phyloP scores from a whole-genome alignment of 2,113 vertebrate species.

The Trogon surrucura region DNA sequence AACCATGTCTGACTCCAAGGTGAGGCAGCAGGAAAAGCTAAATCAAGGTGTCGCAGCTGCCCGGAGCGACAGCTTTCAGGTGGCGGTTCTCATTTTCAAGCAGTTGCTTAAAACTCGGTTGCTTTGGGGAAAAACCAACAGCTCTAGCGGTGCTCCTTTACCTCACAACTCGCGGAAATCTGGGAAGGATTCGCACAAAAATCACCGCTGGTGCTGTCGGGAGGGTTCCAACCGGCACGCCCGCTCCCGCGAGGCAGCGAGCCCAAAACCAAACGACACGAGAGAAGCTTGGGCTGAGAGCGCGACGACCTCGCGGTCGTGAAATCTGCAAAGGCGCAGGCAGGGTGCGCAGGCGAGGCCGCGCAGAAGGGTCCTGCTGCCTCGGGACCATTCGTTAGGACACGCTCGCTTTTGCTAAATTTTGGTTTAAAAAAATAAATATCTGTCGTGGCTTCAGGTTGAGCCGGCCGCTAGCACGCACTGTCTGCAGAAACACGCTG shows the following conservation, averaged over 20 bases:
- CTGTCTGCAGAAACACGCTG: no score
- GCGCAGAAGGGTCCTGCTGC: neutral
- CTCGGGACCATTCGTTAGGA: neutral
- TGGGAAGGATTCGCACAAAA: neutral
- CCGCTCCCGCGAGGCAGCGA: neutral
- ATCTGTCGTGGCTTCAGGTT: no score
- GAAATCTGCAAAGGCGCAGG: neutral
- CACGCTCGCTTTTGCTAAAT: neutral
- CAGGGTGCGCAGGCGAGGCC: no score
- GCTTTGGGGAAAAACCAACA: neutral
- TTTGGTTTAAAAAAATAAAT: neutral
- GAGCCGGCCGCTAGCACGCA: no score
- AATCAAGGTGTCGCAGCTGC: neutral
- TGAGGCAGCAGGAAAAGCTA: neutral
- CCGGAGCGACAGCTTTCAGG: neutral
- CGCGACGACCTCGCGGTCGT: neutral
- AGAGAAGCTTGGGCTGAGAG: neutral
- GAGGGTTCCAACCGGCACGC: rapidly evolving
- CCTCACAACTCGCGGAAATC: neutral
- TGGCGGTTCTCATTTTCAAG: neutral
- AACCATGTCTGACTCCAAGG: neutral
- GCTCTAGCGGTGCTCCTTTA: neutral
- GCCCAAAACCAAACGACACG: neutral
- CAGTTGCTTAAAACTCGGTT: neutral
- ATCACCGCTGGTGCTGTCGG: neutral